Evolutionary conservation across 2,113 vertebrate species (phyloP).

Genomic region (Craseonycteris thonglongyai): DNA sequence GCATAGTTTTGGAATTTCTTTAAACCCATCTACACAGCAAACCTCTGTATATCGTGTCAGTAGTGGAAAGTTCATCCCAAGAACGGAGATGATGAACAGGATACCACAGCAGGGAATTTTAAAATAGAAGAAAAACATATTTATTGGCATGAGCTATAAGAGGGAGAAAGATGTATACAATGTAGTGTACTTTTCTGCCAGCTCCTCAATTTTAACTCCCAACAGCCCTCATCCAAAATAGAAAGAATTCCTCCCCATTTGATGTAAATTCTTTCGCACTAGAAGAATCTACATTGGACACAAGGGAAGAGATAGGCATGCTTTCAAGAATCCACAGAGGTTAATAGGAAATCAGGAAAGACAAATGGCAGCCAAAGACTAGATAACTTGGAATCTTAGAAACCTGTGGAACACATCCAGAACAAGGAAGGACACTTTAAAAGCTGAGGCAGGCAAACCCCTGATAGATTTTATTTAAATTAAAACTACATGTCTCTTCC

Average conservation of each 20-base stretch:
- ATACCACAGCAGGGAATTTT: slow-evolving; percentile 38
- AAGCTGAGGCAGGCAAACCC: neutral
- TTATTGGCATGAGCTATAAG: slow-evolving; percentile 33
- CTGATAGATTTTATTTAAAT: slow-evolving; percentile 37
- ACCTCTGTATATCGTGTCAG: slow-evolving; percentile 61
- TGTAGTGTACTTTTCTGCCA: slow-evolving; percentile 38
- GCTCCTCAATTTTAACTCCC: slow-evolving; percentile 31
- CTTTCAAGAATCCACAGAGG: slow-evolving; percentile 58
- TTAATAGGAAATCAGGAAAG: slow-evolving; percentile 51
- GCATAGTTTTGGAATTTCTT: slow-evolving; percentile 2
- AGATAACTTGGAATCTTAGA: neutral
- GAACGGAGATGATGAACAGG: slow-evolving; percentile 56
- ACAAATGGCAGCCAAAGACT: slow-evolving; percentile 12
- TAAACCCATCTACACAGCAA: slow-evolving; percentile 6
- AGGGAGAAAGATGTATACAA: slow-evolving; percentile 25
- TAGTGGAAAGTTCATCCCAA: slow-evolving; percentile 50
- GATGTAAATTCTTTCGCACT: slow-evolving; percentile 50
- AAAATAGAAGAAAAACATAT: slow-evolving; percentile 51
- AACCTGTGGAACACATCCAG: slow-evolving; percentile 38
- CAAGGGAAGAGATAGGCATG: slow-evolving; percentile 51
- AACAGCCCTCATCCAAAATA: slow-evolving; percentile 5
- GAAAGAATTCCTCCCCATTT: slow-evolving; percentile 49
- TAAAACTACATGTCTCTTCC: slow-evolving; percentile 12
- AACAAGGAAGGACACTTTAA: slow-evolving; percentile 1
- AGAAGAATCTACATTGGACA: slow-evolving; percentile 63